Evolutionary conservation across 1,140 invertebrate species (phyloP).

Genomic region (Drosophila kikkawai): DNA sequence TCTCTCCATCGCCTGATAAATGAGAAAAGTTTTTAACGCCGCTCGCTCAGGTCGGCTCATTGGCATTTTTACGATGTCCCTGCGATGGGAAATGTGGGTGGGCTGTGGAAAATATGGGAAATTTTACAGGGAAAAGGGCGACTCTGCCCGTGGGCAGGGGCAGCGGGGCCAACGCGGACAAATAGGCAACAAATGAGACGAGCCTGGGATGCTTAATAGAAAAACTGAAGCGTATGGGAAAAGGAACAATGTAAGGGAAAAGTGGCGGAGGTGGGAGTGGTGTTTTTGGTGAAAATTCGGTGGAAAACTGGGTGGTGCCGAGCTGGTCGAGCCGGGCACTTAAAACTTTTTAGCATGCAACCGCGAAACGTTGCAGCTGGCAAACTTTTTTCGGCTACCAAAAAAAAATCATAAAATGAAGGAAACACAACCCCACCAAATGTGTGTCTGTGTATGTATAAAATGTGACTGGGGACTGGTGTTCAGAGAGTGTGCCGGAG

Average conservation of each 20-base stretch:
- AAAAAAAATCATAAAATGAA: slow-evolving; percentile 12
- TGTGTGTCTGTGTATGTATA: slow-evolving; percentile 9
- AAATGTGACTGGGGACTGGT: slow-evolving; percentile 15
- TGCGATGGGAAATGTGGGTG: slow-evolving; percentile 9
- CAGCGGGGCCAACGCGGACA: slow-evolving; percentile 52
- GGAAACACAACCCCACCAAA: not conserved
- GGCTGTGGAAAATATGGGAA: slow-evolving; percentile 9
- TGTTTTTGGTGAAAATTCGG: slow-evolving; percentile 15
- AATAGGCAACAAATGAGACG: slow-evolving; percentile 81
- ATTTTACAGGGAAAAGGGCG: slow-evolving; percentile 2
- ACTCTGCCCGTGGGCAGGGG: not conserved
- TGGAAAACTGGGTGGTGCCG: slow-evolving; percentile 29
- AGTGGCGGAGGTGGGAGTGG: not conserved
- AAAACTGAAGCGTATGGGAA: slow-evolving; percentile 74
- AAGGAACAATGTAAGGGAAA: slow-evolving; percentile 23
- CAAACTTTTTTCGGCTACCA: slow-evolving; percentile 57
- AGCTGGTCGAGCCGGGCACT: slow-evolving; percentile 68
- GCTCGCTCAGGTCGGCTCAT: slow-evolving; percentile 77
- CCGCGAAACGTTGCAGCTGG: slow-evolving; percentile 68
- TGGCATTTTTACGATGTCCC: slow-evolving; percentile 80
- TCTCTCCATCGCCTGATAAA: slow-evolving; percentile 67
- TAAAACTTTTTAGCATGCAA: slow-evolving; percentile 82
- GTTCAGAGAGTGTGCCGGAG: not conserved
- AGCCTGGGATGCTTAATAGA: slow-evolving; percentile 76
- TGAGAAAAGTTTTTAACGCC: slow-evolving; percentile 81